Evolutionary conservation across 2,113 vertebrate genomes (phyloP).

Genomic region (Corapipo altera): DNA sequence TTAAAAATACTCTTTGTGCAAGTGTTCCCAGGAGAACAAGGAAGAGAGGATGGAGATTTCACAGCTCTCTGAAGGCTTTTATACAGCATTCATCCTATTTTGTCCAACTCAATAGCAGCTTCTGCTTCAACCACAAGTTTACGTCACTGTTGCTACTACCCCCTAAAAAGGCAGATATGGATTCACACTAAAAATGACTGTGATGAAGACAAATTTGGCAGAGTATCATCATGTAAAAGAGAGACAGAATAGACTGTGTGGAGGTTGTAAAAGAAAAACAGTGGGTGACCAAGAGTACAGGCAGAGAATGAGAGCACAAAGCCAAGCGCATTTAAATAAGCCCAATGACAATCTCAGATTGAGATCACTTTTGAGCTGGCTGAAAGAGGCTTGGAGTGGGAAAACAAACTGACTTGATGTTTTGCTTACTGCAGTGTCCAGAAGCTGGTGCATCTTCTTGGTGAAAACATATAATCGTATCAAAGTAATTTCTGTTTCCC

Average conservation of each 20-base stretch:
- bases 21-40: constrained; percentile 57
- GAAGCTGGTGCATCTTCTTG: neutral
- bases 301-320: constrained; percentile 3
- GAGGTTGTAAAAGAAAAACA: neutral
- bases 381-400: neutral
- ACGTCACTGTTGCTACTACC: neutral
- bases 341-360: neutral
- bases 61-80: constrained; percentile 65
- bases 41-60: constrained; percentile 60
- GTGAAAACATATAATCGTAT: neutral
- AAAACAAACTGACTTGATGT: neutral
- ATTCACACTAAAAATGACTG: constrained; percentile 14
- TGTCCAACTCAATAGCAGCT: constrained; percentile 56
- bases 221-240: neutral
- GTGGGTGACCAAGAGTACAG: neutral
- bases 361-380: neutral
- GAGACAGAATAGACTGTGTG: neutral
- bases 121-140: constrained; percentile 46
- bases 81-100: constrained; percentile 58
- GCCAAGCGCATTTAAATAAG: neutral
- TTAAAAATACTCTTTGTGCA: constrained; percentile 67
- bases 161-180: constrained; percentile 48
- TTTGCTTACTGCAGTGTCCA: neutral
- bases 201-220: constrained; percentile 25
- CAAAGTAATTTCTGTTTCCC: neutral